phyloP scores from a whole-genome alignment of 2,797 vertebrate genomes.

The Lates japonicus region DNA sequence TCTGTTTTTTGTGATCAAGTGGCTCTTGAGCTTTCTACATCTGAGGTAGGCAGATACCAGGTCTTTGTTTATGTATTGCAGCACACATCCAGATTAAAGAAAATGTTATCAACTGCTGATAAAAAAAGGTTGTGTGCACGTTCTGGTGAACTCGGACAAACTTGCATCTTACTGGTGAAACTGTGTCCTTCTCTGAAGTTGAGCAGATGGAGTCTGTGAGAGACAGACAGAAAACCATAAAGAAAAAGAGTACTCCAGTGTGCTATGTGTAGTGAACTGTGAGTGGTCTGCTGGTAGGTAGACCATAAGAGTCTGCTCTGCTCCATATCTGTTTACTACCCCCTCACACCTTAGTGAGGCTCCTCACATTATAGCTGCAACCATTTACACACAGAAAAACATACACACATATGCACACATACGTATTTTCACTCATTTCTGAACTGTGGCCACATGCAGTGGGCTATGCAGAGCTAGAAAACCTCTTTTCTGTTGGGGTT shows the following conservation, averaged over 20 bases:
- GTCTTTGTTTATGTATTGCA: conserved; percentile 1
- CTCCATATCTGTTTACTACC: conserved; percentile 76
- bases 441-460: not conserved
- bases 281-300: conserved; percentile 51
- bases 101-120: not conserved
- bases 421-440: conserved; percentile 6
- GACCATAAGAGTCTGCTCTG: conserved; percentile 73
- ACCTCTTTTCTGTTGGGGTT: conserved; percentile 5
- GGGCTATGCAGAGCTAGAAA: not conserved
- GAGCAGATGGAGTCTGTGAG: conserved; percentile 20
- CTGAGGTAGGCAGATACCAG: conserved; percentile 14
- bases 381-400: conserved; percentile 33
- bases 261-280: conserved; percentile 70
- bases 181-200: not conserved
- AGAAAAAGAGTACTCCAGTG: conserved; percentile 46
- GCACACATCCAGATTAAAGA: not conserved
- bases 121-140: not conserved
- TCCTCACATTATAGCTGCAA: conserved; percentile 51
- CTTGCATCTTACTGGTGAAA: conserved; percentile 3
- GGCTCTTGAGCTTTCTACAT: not conserved
- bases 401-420: conserved; percentile 4
- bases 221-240: conserved; percentile 47
- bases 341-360: conserved; percentile 56
- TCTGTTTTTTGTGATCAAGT: conserved; percentile 21
- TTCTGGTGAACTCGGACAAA: conserved; percentile 27